Base-by-base conservation (phyloP, 2,113 vertebrate genomes). In the Merops nubicus region DNA sequence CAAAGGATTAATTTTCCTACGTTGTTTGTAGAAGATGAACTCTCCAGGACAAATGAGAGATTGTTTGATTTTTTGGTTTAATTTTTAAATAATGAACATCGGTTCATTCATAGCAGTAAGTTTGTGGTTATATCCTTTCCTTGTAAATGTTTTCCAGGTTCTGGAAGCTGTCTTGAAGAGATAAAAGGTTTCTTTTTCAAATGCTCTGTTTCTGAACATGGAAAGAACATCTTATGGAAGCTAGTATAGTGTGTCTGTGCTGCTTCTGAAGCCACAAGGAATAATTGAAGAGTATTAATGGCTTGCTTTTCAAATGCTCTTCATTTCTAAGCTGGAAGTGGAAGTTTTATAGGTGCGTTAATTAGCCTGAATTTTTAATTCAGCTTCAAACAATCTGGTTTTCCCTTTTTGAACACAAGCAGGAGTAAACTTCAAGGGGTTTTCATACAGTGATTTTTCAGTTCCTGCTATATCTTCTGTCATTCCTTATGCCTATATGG, bases 261-360 rank as follows among this genome's bases (percentile, higher is more conserved):
- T 85, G 47, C 68, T 88, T 95, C 86, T 72, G 88, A 95, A 88
- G 59, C 38, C 50, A 92, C 57, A 77, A 36, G 72, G 89, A 84
- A 59, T 68, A 91, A 83, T 7, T 83, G 47, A 33, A 80, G 29
- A 54, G 6, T 86, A 45, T 80, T 91, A 96, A 91, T 75, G 76
- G 9, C 76, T 85, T 90, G 23, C 53, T 92, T 93, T 95, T 60
- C 20, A 74, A 77, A 94, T 43, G 12, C 9, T 76, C 28, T 64
- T 87, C 0, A 28, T 86, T 90, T 93, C 50, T 56, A 48, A 80
- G 59, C 14, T 77, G 38, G 33, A 86, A 81, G 59, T 64, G 4
- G 42, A 72, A 28, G 21, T 65, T 85, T 74, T 93, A 43, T 60
- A 50, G 65, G 34, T 85, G 17, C 23, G 57, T 92, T 85, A 91